These are phyloP conservation scores for Solea solea DNA, from an alignment of 2,113 vertebrate species.

Conservation along the genomic window DNA sequence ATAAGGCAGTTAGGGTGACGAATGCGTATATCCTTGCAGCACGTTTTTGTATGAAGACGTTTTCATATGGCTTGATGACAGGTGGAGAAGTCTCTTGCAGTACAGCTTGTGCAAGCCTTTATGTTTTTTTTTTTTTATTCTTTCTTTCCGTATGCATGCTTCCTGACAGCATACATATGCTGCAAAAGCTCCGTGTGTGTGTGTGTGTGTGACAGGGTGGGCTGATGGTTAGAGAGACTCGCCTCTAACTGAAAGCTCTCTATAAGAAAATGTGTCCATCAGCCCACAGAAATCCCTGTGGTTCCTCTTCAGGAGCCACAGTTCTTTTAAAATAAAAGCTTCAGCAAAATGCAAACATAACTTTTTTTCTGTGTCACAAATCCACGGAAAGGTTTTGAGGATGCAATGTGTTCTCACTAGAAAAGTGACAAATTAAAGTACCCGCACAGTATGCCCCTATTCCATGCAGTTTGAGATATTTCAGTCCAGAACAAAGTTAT, in stretches of 20 bases:
- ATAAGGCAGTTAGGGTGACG: slow-evolving; percentile 54
- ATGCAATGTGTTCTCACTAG: background rate
- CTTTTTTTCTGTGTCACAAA: background rate
- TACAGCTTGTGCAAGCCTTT: slow-evolving; percentile 24
- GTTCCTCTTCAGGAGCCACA: background rate
- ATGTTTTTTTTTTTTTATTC: slow-evolving; percentile 8
- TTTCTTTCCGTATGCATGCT: background rate
- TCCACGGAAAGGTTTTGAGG: background rate
- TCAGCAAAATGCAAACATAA: background rate
- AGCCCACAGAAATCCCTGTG: background rate
- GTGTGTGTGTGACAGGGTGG: background rate
- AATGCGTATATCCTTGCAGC: slow-evolving; percentile 40
- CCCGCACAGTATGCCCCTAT: too few relatives aligned
- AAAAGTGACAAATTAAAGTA: background rate
- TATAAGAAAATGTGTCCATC: slow-evolving; percentile 9
- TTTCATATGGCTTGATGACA: slow-evolving; percentile 45
- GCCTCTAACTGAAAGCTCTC: slow-evolving; percentile 6
- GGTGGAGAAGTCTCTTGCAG: slow-evolving; percentile 46
- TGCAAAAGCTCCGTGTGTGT: background rate
- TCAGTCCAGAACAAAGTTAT: background rate
- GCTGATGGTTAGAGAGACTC: slow-evolving; percentile 6
- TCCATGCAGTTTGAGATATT: background rate
- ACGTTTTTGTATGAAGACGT: slow-evolving; percentile 41
- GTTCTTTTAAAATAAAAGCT: background rate
- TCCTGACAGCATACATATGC: slow-evolving; percentile 1